These are phyloP conservation scores for Epirrhoe tristata DNA, from an alignment of 2,888 invertebrate species.

Conservation along the genomic window DNA sequence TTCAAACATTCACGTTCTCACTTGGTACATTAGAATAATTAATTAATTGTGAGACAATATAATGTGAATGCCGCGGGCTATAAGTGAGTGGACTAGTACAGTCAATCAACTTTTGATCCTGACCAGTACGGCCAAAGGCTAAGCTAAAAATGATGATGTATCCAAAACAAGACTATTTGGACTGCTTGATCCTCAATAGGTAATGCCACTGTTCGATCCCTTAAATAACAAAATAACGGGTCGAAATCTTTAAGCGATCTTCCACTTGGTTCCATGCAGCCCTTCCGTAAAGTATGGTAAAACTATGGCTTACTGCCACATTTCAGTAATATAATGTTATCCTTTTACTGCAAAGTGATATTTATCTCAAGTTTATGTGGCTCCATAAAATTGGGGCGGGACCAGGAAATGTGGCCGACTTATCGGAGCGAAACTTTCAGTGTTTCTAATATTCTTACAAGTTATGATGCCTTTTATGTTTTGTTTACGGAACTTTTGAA, in stretches of 20 bases:
- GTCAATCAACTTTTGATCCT: too few relatives aligned
- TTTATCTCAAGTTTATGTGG: slow-evolving; percentile 37
- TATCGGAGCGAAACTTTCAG: slow-evolving; percentile 16
- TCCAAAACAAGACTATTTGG: not conserved
- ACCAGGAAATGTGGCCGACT: slow-evolving; percentile 38
- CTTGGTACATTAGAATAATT: too few relatives aligned
- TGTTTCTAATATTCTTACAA: slow-evolving; percentile 5
- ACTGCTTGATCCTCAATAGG: too few relatives aligned
- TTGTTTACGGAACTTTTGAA: not conserved
- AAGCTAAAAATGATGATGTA: not conserved
- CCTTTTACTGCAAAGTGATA: slow-evolving; percentile 37
- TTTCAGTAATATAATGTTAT: slow-evolving; percentile 33
- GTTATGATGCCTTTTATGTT: not conserved
- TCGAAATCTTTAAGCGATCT: slow-evolving; percentile 6
- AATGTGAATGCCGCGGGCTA: too few relatives aligned
- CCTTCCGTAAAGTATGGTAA: slow-evolving; percentile 23
- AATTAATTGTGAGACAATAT: too few relatives aligned
- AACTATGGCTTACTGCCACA: slow-evolving; percentile 40
- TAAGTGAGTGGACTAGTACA: too few relatives aligned
- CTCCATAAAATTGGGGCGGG: slow-evolving; percentile 34
- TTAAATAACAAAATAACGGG: not conserved
- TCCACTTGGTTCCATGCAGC: slow-evolving; percentile 7
- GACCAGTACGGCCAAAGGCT: too few relatives aligned
- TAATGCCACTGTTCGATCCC: not conserved
- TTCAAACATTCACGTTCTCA: too few relatives aligned